Evolutionary conservation across 2,113 vertebrate genomes (phyloP).

Genomic region (Pygoscelis antarcticus): DNA sequence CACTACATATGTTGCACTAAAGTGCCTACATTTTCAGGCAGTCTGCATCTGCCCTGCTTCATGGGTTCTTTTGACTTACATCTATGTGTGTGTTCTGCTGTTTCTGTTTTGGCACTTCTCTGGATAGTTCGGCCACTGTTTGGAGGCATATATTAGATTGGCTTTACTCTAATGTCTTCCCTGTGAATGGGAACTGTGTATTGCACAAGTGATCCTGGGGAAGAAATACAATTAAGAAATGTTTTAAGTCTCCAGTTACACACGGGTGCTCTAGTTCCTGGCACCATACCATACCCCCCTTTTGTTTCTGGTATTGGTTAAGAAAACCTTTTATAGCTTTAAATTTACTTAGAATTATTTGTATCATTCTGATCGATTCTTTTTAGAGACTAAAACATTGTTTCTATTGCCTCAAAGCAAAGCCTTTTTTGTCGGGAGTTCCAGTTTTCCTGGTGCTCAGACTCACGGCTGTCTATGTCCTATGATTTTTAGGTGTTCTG

Average conservation of each 20-base stretch:
- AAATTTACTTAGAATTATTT: background rate
- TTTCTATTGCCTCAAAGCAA: background rate
- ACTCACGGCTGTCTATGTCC: background rate
- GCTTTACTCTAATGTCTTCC: background rate
- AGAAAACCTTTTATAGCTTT: background rate
- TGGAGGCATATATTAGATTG: background rate
- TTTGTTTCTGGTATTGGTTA: background rate
- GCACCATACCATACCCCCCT: background rate
- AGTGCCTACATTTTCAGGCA: background rate
- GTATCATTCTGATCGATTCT: background rate
- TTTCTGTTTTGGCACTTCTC: background rate
- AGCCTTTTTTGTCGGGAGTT: background rate
- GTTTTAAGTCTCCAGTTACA: background rate
- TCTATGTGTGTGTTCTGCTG: background rate
- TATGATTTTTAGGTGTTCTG: background rate
- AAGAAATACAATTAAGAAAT: slow-evolving; percentile 20
- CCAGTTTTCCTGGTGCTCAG: background rate
- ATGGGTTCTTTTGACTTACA: background rate
- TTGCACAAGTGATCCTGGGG: background rate
- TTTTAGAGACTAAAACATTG: background rate
- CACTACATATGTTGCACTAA: background rate
- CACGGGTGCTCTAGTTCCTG: background rate
- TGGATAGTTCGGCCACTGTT: background rate
- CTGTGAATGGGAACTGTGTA: background rate
- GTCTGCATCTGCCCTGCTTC: background rate